Evolutionary conservation across 2,113 vertebrate genomes (phyloP).

Genomic region (Marmota monax): DNA sequence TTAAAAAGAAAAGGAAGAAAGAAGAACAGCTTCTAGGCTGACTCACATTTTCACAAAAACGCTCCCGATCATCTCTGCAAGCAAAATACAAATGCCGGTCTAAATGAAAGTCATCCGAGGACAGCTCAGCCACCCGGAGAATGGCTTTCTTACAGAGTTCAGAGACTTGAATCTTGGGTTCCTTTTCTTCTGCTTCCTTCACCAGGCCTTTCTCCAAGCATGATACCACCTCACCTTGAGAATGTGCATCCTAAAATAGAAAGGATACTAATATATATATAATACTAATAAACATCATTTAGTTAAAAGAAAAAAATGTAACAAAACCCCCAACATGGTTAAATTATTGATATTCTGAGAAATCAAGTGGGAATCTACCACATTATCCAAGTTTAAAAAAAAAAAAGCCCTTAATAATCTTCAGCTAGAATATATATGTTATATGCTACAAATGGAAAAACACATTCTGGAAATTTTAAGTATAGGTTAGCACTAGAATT

Average conservation of each 20-base stretch:
- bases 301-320: not conserved
- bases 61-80: conserved; percentile 96
- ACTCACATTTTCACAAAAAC: conserved; percentile 97
- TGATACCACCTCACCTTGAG: conserved; percentile 97
- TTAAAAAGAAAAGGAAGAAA: conserved; percentile 48
- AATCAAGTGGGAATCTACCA: not conserved
- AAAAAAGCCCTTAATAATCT: not conserved
- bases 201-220: conserved; percentile 97
- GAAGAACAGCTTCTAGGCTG: not conserved
- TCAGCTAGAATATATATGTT: not conserved
- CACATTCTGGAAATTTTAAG: not conserved
- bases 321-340: not conserved
- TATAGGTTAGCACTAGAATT: conserved; percentile 12
- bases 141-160: conserved; percentile 97
- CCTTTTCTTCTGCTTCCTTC: conserved; percentile 92
- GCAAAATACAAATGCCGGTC: conserved; percentile 97
- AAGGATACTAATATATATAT: not conserved
- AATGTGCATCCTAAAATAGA: conserved; percentile 93
- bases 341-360: not conserved
- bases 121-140: conserved; percentile 97
- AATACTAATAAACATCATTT: conserved; percentile 52
- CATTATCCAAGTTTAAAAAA: not conserved
- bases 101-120: conserved; percentile 97
- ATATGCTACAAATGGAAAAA: not conserved
- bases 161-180: conserved; percentile 88